Evolutionary conservation across 2,888 invertebrate species (phyloP), one percentile per base, ranked within the genome.

Genomic region (Caenorhabditis zanzibari): DNA sequence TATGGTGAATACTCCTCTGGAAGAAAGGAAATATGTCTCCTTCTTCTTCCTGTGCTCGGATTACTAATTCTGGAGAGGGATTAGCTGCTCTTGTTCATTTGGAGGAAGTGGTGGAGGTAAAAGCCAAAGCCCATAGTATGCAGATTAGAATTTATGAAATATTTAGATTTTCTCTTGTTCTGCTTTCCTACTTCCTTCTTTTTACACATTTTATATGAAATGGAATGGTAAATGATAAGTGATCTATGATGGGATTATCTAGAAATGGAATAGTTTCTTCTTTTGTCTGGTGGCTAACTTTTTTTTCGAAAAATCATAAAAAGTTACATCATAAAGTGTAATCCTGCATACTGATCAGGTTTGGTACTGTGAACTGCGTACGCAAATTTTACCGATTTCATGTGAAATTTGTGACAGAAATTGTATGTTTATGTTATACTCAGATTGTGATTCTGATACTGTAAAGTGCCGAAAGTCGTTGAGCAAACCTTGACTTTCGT

Each of bases 11-110:
- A 58, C 68, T 22, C 54, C 7, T 19, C 22, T 44, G 32, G 49
- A 59, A 49, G 52, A 35, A 32, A 28, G 64, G 32, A 19, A n/a
- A 56, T 47, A 68, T 68, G 26, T 68, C 52, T 26, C 47, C 61
- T 68, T 69, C 32, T 76, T 28, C 61, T 64, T 14, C 26, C 44
- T 28, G 47, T 16, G 35, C 35, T 32, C 61, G 61, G 68, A 76
- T 77, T 77, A 77, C 77, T 69, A 77, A 77, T 77, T 77, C 63
- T 63, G 69, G 38, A 76, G 52, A n/a, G 52, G 77, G 71, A 79
- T 79, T 79, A 71, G 61, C 41, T 68, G n/a, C n/a, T 35, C 28
- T 71, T 71, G 56, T 71, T 44, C 14, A 22, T 52, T 28, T 9
- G 16, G 44, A 71, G 32, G 58, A 63, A 73, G 54, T 58, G 41